Evolutionary conservation across 2,888 invertebrate genomes (phyloP).

Genomic region (Microctonus hyperodae): DNA sequence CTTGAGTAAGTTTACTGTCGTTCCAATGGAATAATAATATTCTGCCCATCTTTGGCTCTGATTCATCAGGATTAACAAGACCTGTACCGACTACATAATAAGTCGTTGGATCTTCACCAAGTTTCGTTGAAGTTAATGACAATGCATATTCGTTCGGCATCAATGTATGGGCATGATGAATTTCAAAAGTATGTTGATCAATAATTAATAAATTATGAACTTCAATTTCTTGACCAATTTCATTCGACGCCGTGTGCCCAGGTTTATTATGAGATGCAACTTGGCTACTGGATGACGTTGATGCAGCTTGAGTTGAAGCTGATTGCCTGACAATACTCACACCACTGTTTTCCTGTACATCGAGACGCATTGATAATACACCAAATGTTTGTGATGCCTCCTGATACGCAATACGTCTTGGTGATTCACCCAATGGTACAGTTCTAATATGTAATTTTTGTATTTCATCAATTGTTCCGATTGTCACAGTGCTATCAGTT

Average conservation of each 20-base stretch:
- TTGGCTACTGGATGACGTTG: slow-evolving; percentile 67
- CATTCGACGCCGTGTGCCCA: slow-evolving; percentile 59
- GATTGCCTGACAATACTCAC: slow-evolving; percentile 70
- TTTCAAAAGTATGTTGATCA: slow-evolving; percentile 97
- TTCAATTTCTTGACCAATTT: slow-evolving; percentile 86
- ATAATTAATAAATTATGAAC: slow-evolving; percentile 89
- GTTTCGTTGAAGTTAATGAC: slow-evolving; percentile 86
- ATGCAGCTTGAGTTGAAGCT: slow-evolving; percentile 80
- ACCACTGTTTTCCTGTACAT: slow-evolving; percentile 82
- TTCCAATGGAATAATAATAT: slow-evolving; percentile 89
- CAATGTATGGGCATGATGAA: slow-evolving; percentile 93
- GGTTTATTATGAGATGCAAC: slow-evolving; percentile 61
- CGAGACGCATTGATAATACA: slow-evolving; percentile 88
- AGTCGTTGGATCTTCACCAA: slow-evolving; percentile 89
- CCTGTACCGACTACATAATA: slow-evolving; percentile 97
- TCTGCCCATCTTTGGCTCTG: slow-evolving; percentile 92
- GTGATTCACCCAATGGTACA: slow-evolving; percentile 93
- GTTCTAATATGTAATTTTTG: slow-evolving; percentile 97
- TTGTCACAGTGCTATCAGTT: slow-evolving; percentile 87
- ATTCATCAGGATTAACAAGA: slow-evolving; percentile 92
- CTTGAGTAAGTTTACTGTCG: slow-evolving; percentile 79
- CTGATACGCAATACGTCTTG: slow-evolving; percentile 93
- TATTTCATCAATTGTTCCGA: slow-evolving; percentile 98
- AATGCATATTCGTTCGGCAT: slow-evolving; percentile 90
- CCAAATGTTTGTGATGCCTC: slow-evolving; percentile 93